Evolutionary conservation across 2,888 invertebrate genomes (phyloP).

Genomic region (Conomelus anceps): DNA sequence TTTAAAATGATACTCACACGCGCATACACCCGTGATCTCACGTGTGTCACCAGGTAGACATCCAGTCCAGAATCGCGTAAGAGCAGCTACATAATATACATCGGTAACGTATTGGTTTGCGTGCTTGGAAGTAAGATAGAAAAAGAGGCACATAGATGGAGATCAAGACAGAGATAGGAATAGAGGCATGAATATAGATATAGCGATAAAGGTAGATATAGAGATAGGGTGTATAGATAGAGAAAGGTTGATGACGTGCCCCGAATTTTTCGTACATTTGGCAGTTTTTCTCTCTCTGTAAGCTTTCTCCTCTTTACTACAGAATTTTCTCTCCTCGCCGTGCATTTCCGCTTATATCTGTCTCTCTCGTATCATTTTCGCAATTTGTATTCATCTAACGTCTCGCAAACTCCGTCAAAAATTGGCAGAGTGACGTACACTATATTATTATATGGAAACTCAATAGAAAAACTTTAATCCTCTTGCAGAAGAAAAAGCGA

Average conservation of each 20-base stretch:
- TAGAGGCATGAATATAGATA: not conserved
- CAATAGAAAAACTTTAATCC: not conserved
- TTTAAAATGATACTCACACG: not conserved
- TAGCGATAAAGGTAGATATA: not conserved
- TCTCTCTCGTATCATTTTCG: not conserved
- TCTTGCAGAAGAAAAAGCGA: not conserved
- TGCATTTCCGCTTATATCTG: not conserved
- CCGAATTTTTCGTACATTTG: not conserved
- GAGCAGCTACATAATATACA: too few relatives aligned
- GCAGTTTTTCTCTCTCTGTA: not conserved
- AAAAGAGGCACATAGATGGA: not conserved
- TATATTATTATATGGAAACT: not conserved
- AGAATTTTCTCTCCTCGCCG: not conserved
- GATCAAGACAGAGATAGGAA: not conserved
- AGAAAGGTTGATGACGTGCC: not conserved
- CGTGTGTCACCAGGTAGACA: not conserved
- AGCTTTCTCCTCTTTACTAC: not conserved
- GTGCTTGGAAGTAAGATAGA: not conserved
- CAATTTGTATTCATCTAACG: not conserved
- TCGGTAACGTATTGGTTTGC: not conserved
- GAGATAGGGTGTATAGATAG: not conserved
- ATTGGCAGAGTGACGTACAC: not conserved
- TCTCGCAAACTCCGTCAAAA: not conserved
- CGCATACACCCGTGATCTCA: not conserved
- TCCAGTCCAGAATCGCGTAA: not conserved